Evolutionary conservation across 2,113 vertebrate genomes (phyloP), one percentile per base, ranked within the genome.

Genomic region (Periophthalmodon schlosseri): DNA sequence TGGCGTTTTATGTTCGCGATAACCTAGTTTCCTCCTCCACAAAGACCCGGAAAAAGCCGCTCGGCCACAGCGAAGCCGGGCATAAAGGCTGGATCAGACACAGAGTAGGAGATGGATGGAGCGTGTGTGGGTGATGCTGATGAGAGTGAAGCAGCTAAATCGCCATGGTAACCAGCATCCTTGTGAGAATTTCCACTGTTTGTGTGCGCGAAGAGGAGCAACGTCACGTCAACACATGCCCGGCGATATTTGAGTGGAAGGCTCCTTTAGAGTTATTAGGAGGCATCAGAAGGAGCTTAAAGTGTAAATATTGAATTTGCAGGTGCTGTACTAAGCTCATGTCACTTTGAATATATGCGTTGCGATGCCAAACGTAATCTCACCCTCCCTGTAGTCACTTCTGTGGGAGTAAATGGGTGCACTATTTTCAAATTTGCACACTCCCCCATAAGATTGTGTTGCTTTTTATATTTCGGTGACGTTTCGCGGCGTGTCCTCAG

Each of bases 141-240:
- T 87, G 82, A 85, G 79, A 81, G 82, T 83, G 76, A 86, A 83
- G 90, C 81, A 81, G 87, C 81, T 86, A 70, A 80, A 91, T 89
- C 79, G 88, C 88, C 90, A 93, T 91, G 86, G 89, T 93, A 88
- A 93, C 88, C 84, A 83, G 70, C 50, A 23, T 75, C 20, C 66
- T 66, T 79, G 73, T 76, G 74, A 65, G 21, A 72, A 75, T 50
- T 50, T 44, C 49, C 18, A 63, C 34, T 66, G 65, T 76, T 44
- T 64, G 75, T 72, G 66, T 68, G 64, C 74, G 63, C 69, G 70
- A 74, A 72, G 77, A 73, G 69, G 72, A 80, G 70, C 58, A 68
- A 70, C 54, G 67, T 73, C 84, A 36, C 84, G 79, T 89, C 82
- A 88, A 90, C 85, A 87, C 75, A 82, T 77, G 70, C 78, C 85